Base-by-base conservation (phyloP, 2,113 vertebrate genomes). In the Psittacula cyanocephala region DNA sequence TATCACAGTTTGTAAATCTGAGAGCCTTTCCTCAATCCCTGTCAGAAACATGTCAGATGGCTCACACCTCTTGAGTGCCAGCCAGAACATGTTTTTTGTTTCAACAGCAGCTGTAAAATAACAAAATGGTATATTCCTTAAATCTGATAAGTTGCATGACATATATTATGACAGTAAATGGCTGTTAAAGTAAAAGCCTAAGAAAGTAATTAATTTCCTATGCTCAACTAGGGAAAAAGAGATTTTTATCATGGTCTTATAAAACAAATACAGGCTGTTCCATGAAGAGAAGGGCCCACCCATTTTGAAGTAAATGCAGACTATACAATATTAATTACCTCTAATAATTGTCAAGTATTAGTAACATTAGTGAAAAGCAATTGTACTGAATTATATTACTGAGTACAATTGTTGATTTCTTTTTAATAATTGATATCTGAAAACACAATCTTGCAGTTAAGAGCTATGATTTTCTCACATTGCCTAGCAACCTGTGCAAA, bases 401-500 rank as follows among this genome's bases (percentile, higher is more conserved):
- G 29, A 50, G 78, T 84, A 67, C 41, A 86, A 72, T 92, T 88
- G 81, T 90, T 96, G 85, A 91, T 95, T 94, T 94, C 68, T 94
- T 97, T 97, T 95, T 84, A 96, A 97, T 96, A 97, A 96, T 60
- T 92, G 80, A 95, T 97, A 82, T 93, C 62, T 90, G 92, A 95
- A 97, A 97, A 96, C 92, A 93, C 81, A 91, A 67, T 88, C 74
- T 85, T 91, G 29, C 84, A 71, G 90, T 94, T 92, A 81, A 93
- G 74, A 96, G 49, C 90, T 95, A 76, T 94, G 95, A 95, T 96
- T 97, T 97, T 96, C 75, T 93, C 94, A 78, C 87, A 97, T 97
- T 97, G 97, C 97, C 90, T 97, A 98, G 96, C 97, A 98, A 98
- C 96, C 95, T 97, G 92, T 53, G 53, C 93, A 97, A 98, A 97